Percentiles rank a stretch among this genome's conserved stretches.
phyloP scores from a whole-genome alignment of 2,797 vertebrate genomes.

The Momotus momota region DNA sequence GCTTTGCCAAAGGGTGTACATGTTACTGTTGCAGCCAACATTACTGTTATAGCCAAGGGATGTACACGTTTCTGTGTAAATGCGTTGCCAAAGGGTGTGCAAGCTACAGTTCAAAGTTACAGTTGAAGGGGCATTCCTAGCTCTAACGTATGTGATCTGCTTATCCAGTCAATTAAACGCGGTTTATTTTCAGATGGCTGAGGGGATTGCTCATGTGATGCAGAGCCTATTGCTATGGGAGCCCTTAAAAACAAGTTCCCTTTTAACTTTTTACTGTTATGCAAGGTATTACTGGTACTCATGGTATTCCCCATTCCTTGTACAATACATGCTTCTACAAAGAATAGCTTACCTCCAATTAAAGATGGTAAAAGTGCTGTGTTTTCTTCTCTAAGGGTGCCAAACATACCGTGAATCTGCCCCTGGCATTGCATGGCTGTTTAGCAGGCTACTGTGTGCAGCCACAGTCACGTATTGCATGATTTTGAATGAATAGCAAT shows the following conservation, averaged over 20 bases:
- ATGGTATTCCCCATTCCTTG: conserved; percentile 65
- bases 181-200: conserved; percentile 55
- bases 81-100: conserved; percentile 54
- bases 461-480: neutral
- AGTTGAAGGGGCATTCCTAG: conserved; percentile 75
- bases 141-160: conserved; percentile 66
- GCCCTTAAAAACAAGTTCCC: conserved; percentile 53
- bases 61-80: conserved; percentile 60
- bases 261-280: conserved; percentile 70
- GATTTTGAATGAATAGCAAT: neutral
- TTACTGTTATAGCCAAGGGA: conserved; percentile 77
- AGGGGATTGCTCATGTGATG: conserved; percentile 60
- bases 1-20: conserved; percentile 67
- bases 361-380: neutral
- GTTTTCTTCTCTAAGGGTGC: neutral
- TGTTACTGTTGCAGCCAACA: conserved; percentile 67
- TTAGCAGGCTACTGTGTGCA: neutral
- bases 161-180: conserved; percentile 66
- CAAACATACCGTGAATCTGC: neutral
- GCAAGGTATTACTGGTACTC: conserved; percentile 71
- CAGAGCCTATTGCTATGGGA: conserved; percentile 24
- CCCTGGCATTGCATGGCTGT: neutral
- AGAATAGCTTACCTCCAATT: conserved; percentile 41
- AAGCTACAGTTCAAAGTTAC: conserved; percentile 70
- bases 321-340: conserved; percentile 49